These are phyloP conservation scores for Platorchestia sp. DNA, from an alignment of 1,140 invertebrate species.

Conservation along the genomic window DNA sequence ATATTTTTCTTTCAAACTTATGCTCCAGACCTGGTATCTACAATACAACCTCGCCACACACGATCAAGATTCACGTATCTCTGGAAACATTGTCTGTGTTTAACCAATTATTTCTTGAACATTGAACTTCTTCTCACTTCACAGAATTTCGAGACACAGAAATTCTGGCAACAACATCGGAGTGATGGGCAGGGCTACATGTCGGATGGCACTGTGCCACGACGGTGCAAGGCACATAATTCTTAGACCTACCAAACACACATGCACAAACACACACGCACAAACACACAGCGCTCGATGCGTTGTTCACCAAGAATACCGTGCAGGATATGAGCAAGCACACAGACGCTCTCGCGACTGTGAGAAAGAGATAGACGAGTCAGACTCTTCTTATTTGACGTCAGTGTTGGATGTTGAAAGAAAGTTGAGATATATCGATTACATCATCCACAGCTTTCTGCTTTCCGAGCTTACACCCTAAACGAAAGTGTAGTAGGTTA, in stretches of 20 bases:
- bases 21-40: not conserved
- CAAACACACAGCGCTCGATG: not conserved
- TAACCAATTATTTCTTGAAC: not conserved
- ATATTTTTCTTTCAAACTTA: not conserved
- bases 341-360: not conserved
- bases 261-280: not conserved
- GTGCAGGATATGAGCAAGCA: not conserved
- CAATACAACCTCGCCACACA: not conserved
- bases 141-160: not conserved
- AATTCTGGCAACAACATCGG: not conserved
- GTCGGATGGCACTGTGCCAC: constrained; percentile 16
- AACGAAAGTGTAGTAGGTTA: not conserved
- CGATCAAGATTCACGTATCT: not conserved
- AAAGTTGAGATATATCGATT: not conserved
- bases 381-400: not conserved
- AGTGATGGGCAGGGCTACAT: not conserved
- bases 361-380: not conserved
- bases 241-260: not conserved
- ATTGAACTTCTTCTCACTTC: not conserved
- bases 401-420: not conserved
- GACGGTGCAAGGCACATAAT: not conserved
- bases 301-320: not conserved
- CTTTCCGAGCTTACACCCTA: not conserved
- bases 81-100: not conserved
- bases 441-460: not conserved